A percentile compares a stretch with the other conserved stretches of the same genome.
These are phyloP conservation scores for Drosophila maculinotata DNA, from an alignment of 2,888 invertebrate genomes.

Conservation along the genomic window DNA sequence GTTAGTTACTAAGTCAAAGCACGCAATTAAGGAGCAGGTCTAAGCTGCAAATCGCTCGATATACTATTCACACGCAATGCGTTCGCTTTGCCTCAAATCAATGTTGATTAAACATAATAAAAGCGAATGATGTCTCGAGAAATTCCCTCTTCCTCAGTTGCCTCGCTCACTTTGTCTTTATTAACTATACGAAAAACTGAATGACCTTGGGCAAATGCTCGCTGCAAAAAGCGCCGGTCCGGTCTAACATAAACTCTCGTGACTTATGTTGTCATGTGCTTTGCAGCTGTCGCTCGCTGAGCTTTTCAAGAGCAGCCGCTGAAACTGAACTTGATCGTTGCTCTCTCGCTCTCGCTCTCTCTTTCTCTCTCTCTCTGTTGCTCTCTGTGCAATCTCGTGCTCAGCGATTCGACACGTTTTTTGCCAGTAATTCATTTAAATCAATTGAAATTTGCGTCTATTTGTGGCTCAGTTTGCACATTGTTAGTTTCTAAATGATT, in stretches of 20 bases:
- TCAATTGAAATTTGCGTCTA: conserved; percentile 70
- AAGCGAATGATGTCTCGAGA: conserved; percentile 19
- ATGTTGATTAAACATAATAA: conserved; percentile 47
- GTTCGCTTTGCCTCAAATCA: conserved; percentile 32
- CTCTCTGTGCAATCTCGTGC: conserved; percentile 59
- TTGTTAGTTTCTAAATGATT: conserved; percentile 60
- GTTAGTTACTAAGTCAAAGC: conserved; percentile 32
- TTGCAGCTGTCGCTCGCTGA: conserved; percentile 28
- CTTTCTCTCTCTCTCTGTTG: background rate
- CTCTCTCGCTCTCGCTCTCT: background rate
- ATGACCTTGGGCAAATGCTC: conserved; percentile 49
- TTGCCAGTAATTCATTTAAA: conserved; percentile 68
- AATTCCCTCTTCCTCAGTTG: background rate
- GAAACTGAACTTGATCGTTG: conserved; percentile 19
- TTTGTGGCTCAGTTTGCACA: conserved; percentile 58
- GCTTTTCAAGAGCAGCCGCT: conserved; percentile 30
- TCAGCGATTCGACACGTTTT: conserved; percentile 56
- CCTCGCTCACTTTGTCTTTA: conserved; percentile 28
- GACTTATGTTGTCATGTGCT: conserved; percentile 52
- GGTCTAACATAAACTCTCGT: conserved; percentile 61
- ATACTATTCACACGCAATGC: conserved; percentile 24
- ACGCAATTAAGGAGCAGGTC: conserved; percentile 35
- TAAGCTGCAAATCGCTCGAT: conserved; percentile 17
- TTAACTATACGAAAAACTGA: conserved; percentile 34
- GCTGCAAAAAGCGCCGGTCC: conserved; percentile 30